phyloP scores from a whole-genome alignment of 2,113 vertebrate genomes.

The Isurus oxyrinchus region DNA sequence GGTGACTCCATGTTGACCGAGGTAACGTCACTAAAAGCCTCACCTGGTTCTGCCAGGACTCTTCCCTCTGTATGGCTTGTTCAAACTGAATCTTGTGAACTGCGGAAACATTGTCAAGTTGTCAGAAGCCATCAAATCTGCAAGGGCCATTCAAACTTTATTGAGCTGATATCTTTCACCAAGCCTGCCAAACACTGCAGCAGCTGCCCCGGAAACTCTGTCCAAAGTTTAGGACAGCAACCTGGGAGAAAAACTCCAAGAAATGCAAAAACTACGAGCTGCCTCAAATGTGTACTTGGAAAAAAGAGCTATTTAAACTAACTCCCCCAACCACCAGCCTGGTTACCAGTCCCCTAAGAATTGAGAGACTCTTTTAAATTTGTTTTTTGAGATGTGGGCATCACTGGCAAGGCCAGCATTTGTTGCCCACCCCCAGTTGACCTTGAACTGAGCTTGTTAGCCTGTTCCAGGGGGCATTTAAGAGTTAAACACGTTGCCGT shows the following conservation, averaged over 20 bases:
- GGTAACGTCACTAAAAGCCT: not conserved
- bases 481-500: not conserved
- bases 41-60: not conserved
- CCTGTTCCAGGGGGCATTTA: not conserved
- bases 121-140: not conserved
- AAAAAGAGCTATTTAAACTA: not conserved
- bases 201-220: not conserved
- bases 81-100: conserved; percentile 21
- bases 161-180: not conserved
- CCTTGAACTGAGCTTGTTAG: not conserved
- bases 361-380: no score
- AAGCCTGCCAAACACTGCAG: not conserved
- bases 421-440: not conserved
- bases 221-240: not conserved
- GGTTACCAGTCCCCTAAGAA: not conserved
- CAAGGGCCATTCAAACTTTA: not conserved
- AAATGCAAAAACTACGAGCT: not conserved
- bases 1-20: not conserved
- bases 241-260: not conserved
- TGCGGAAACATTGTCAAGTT: not conserved
- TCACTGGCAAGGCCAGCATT: not conserved
- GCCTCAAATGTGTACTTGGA: no score
- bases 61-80: not conserved
- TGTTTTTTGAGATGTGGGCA: not conserved
- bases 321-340: not conserved